Evolutionary conservation across 2,113 vertebrate species (phyloP).

Genomic region (Pollimyrus isidori): DNA sequence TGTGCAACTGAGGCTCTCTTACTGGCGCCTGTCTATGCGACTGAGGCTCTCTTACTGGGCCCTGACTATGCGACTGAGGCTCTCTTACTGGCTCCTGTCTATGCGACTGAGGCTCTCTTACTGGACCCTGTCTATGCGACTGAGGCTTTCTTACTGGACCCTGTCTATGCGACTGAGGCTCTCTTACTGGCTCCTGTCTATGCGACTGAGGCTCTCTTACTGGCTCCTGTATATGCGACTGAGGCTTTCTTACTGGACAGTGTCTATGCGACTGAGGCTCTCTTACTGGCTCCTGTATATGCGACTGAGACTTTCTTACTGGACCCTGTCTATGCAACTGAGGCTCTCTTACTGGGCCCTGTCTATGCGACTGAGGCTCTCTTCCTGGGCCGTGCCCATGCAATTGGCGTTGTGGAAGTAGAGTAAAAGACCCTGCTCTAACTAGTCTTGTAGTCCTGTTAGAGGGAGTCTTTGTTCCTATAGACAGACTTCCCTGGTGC

Average conservation of each 20-base stretch:
- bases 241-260: neutral
- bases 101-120: neutral
- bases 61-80: neutral
- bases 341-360: no score
- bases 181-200: neutral
- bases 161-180: neutral
- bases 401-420: neutral
- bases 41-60: neutral
- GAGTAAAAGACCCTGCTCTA: neutral
- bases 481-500: neutral
- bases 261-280: neutral
- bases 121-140: no score
- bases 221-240: neutral
- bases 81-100: neutral
- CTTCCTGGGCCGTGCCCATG: neutral
- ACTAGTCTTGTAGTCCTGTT: neutral
- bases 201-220: neutral
- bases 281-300: neutral
- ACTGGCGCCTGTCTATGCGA: neutral
- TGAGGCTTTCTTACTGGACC: neutral
- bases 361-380: neutral
- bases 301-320: neutral
- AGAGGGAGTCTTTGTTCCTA: neutral
- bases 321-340: neutral
- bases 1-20: neutral